Percentiles rank a stretch among this genome's conserved stretches.
phyloP scores from a whole-genome alignment of 2,113 vertebrate genomes.

The Fulmarus glacialis region DNA sequence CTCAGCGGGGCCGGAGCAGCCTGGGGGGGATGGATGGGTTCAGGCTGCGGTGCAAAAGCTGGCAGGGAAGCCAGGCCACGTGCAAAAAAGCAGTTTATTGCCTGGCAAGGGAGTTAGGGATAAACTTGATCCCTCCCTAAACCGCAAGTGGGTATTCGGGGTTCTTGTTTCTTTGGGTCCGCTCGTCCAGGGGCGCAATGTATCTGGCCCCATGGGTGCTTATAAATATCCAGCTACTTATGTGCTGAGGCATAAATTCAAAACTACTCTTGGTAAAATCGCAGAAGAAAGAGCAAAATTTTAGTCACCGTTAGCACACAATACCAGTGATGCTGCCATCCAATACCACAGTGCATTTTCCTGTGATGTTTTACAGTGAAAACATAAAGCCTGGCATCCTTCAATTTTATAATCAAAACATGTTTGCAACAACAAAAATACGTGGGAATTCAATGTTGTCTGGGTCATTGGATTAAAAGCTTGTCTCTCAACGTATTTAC shows the following conservation, averaged over 20 bases:
- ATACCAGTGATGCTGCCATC: neutral
- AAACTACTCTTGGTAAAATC: neutral
- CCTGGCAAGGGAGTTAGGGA: neutral
- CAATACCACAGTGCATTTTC: neutral
- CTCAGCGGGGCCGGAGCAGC: accelerated
- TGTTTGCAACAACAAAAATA: neutral
- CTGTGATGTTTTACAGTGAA: neutral
- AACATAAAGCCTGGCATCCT: neutral
- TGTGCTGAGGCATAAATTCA: neutral
- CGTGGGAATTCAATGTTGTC: neutral
- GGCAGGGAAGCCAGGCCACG: neutral
- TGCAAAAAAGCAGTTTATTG: neutral
- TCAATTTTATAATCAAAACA: neutral
- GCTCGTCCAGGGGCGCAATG: accelerated
- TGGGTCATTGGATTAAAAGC: neutral
- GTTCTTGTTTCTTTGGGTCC: neutral
- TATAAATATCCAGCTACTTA: neutral
- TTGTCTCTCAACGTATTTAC: neutral
- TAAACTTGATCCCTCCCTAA: neutral
- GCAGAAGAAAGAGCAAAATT: neutral
- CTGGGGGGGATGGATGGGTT: neutral
- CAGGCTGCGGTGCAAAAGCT: neutral
- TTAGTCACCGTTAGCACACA: neutral
- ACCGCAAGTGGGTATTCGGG: neutral
- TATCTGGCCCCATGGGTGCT: neutral